phyloP scores from a whole-genome alignment of 64 coral and sea anemone genomes.

The Acropora yongei region DNA sequence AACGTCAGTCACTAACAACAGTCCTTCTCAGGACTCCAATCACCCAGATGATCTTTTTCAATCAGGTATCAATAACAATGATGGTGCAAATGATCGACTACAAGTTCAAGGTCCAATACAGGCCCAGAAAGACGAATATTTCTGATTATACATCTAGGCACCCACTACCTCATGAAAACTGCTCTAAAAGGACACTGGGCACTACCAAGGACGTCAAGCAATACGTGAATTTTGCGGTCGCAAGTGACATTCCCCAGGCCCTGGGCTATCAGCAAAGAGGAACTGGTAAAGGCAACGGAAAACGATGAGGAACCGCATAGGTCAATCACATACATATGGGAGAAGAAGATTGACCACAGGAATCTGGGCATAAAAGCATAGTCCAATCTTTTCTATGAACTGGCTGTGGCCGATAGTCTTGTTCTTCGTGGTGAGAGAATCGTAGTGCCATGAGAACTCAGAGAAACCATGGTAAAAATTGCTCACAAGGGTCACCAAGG shows the following conservation, averaged over 20 bases:
- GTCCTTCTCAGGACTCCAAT: too few species aligned
- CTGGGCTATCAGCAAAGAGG: conserved; percentile 6
- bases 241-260: not conserved
- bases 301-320: not conserved
- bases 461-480: conserved; percentile 5
- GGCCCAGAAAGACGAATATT: conserved; percentile 37
- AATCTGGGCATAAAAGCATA: not conserved
- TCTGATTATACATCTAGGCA: conserved; percentile 44
- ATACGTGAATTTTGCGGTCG: conserved; percentile 13
- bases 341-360: conserved; percentile 3
- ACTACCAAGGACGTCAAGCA: conserved; percentile 22
- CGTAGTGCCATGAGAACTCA: conserved; percentile 10
- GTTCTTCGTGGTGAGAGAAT: conserved; percentile 54
- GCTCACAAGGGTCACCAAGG: conserved; percentile 44
- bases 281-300: conserved; percentile 2
- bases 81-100: conserved; percentile 27
- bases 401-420: conserved; percentile 5
- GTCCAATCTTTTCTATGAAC: not conserved
- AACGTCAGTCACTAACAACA: too few species aligned
- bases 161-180: not conserved
- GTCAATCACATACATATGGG: not conserved
- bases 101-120: conserved; percentile 38
- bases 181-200: conserved; percentile 25
- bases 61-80: not conserved
- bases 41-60: too few species aligned